phyloP scores from a whole-genome alignment of 2,113 vertebrate species.

The Cinclus mexicanus region DNA sequence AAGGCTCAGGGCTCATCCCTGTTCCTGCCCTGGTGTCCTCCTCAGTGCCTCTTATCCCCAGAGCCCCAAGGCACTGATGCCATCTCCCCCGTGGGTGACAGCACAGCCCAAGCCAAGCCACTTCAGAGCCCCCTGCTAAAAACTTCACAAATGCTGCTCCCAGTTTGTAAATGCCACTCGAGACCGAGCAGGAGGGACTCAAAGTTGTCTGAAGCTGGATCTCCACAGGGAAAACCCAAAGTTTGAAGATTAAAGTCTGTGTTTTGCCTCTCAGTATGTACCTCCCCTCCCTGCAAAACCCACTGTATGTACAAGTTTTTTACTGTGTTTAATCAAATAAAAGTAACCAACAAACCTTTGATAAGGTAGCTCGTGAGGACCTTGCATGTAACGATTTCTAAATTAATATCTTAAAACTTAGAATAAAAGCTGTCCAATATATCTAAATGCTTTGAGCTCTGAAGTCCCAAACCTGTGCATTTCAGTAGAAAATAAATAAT shows the following conservation, averaged over 20 bases:
- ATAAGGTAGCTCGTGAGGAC: fast-evolving
- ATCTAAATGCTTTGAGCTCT: not conserved
- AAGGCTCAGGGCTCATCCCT: not conserved
- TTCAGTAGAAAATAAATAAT: not conserved
- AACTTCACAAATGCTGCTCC: not conserved
- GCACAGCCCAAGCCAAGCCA: not conserved
- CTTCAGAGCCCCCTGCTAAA: not conserved
- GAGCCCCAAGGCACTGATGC: not conserved
- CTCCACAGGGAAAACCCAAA: not conserved
- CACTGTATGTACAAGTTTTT: not conserved
- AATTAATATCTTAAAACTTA: not conserved
- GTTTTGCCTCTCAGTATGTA: not conserved
- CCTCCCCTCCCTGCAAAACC: not conserved
- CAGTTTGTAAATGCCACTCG: not conserved
- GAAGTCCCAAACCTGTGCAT: not conserved
- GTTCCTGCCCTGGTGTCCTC: not conserved
- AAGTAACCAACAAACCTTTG: not conserved
- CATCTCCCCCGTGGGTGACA: not conserved
- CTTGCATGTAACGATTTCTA: not conserved
- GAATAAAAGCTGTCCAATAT: not conserved
- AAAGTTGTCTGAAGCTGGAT: not conserved
- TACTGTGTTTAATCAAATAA: not conserved
- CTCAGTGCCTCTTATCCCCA: not conserved
- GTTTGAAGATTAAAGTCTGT: not conserved
- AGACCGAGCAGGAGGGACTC: not conserved